These are phyloP conservation scores for Naja naja DNA, from an alignment of 2,113 vertebrate species.

Conservation along the genomic window DNA sequence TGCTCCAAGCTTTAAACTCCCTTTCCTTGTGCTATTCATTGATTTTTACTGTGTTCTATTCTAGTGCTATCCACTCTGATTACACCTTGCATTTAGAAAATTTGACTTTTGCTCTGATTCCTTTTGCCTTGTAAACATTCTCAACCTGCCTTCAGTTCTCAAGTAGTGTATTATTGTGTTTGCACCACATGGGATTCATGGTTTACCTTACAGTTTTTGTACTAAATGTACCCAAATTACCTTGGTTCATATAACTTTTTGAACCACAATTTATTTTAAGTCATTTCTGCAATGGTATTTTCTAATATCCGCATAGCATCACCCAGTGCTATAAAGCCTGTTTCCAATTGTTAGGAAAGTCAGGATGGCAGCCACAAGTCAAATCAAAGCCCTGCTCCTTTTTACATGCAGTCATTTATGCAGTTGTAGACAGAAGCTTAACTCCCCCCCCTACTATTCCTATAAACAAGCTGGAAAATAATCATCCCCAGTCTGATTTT, in stretches of 20 bases:
- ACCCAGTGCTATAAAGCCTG: neutral
- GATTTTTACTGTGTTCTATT: neutral
- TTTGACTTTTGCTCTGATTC: neutral
- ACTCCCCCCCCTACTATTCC: neutral
- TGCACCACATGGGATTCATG: neutral
- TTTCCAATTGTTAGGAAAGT: neutral
- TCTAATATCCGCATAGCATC: neutral
- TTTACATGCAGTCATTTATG: neutral
- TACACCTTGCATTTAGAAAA: neutral
- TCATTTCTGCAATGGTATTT: neutral
- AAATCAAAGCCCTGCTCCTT: neutral
- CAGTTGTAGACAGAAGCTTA: neutral
- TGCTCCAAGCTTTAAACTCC: neutral
- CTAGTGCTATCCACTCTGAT: neutral
- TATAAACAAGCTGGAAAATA: neutral
- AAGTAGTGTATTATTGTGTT: neutral
- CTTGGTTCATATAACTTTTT: neutral
- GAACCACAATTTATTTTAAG: neutral
- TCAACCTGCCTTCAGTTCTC: neutral
- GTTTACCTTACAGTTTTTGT: neutral
- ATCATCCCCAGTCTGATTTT: neutral
- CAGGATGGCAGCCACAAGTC: neutral
- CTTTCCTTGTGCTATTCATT: neutral
- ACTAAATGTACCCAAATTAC: neutral
- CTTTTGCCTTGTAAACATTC: neutral